Base-by-base conservation (phyloP, 2,797 vertebrate species). In the Atherinosoma microstoma region DNA sequence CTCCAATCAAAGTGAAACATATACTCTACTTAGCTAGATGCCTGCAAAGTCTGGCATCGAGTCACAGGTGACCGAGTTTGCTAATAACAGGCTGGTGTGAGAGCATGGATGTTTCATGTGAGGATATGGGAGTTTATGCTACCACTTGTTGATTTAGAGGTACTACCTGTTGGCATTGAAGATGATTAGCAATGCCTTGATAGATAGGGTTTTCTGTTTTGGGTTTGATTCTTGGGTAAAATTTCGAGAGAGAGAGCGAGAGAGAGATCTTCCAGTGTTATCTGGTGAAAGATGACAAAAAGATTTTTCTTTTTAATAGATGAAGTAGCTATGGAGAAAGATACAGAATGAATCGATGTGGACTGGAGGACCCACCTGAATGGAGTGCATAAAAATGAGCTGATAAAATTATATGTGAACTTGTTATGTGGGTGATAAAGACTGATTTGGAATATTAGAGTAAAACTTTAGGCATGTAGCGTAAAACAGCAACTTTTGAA, bases 31-130 rank as follows among this genome's bases (percentile, higher is more conserved):
- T 72, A 66, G 67, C 36, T n/a, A 2, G 67, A 79, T 66, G 32
- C 65, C 78, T 4, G 11, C 49, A 59, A 73, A 76, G 71, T 64
- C 58, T 24, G 58, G 62, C 47, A 30, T 5, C 35, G 51, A 75
- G 67, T 76, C 72, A 51, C 79, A 80, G 73, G 80, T 75, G 69
- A 77, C 47, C 58, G 71, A 62, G 47, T 76, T 61, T 22, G 32
- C 62, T 75, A 69, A 75, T 62, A 54, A 73, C 42, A 58, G 6
- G 29, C 58, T 24, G 11, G 57, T 49, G 24, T 70, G 53, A 63
- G 67, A 36, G n/a, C 54, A 36, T 18, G 24, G 22, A 22, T 24
- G 24, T 36, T 62, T 64, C 4, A 20, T 24, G 22, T 29, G 38
- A n/a, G 42, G 59, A 65, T 53, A 29, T 54, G 29, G 58, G 63